Percentiles rank a stretch among this genome's conserved stretches.
These are phyloP conservation scores for Sarcoramphus papa DNA, from an alignment of 2,797 vertebrate species.

Conservation along the genomic window DNA sequence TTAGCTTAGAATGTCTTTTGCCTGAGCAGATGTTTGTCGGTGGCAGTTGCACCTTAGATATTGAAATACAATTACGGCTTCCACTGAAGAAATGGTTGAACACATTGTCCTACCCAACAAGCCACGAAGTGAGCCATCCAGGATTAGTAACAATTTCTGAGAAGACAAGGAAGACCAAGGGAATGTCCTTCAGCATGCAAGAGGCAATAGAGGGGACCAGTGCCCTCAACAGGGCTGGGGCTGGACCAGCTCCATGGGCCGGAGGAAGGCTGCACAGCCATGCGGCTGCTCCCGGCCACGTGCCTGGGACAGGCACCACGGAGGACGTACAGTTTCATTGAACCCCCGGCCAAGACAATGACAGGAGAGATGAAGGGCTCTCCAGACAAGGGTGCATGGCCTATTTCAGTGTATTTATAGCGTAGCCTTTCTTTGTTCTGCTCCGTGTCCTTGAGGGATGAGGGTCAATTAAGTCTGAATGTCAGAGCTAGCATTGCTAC, in stretches of 20 bases:
- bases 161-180: neutral
- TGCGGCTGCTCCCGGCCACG: accelerated
- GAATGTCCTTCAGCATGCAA: neutral
- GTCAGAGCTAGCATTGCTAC: neutral
- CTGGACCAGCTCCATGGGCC: neutral
- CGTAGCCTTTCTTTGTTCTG: neutral
- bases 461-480: neutral
- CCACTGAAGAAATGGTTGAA: neutral
- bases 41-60: neutral
- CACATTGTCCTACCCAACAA: neutral
- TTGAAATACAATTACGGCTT: neutral
- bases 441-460: neutral
- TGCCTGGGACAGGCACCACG: neutral
- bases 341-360: accelerated
- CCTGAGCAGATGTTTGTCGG: neutral
- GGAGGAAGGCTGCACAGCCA: neutral
- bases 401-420: constrained; percentile 18
- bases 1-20: neutral
- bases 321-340: neutral
- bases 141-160: neutral
- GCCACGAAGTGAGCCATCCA: accelerated
- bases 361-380: neutral
- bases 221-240: accelerated
- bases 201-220: neutral
- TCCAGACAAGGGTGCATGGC: neutral